These are phyloP conservation scores for Bergia sp. DNA, from an alignment of 92 coral and sea anemone genomes.

Conservation along the genomic window DNA sequence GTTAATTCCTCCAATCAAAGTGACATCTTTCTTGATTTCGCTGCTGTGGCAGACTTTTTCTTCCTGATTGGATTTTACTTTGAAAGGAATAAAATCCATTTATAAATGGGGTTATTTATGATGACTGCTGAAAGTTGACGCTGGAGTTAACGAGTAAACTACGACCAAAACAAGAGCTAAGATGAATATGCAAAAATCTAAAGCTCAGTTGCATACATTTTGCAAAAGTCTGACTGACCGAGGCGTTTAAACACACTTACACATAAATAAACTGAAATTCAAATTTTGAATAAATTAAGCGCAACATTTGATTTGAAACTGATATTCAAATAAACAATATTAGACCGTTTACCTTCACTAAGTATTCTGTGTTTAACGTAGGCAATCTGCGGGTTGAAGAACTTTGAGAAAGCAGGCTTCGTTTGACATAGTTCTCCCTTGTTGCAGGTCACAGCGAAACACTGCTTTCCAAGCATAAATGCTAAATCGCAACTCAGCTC, in stretches of 20 bases:
- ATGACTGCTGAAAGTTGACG: not conserved
- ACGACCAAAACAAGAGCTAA: too few species aligned
- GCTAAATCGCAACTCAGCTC: conserved; percentile 82
- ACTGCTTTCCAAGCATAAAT: conserved; percentile 90
- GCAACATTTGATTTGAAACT: too few species aligned
- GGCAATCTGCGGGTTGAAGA: conserved; percentile 83
- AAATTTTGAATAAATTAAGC: too few species aligned
- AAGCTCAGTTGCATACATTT: too few species aligned
- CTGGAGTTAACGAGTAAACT: too few species aligned
- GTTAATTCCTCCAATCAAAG: conserved; percentile 91
- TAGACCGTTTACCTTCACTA: conserved; percentile 33
- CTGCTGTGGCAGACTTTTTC: conserved; percentile 74
- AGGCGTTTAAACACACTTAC: too few species aligned
- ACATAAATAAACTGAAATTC: too few species aligned
- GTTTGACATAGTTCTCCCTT: conserved; percentile 72
- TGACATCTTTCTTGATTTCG: conserved; percentile 81
- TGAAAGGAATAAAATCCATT: not conserved
- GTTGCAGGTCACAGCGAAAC: conserved; percentile 89
- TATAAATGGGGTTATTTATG: not conserved
- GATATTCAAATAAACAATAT: not conserved
- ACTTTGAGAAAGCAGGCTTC: conserved; percentile 82
- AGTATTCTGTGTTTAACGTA: conserved; percentile 75
- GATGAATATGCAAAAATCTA: too few species aligned
- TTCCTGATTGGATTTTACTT: not conserved
- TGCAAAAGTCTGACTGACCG: too few species aligned